Conservation (phyloP, 2,797 vertebrate species). For the Amblyraja radiata region DNA sequence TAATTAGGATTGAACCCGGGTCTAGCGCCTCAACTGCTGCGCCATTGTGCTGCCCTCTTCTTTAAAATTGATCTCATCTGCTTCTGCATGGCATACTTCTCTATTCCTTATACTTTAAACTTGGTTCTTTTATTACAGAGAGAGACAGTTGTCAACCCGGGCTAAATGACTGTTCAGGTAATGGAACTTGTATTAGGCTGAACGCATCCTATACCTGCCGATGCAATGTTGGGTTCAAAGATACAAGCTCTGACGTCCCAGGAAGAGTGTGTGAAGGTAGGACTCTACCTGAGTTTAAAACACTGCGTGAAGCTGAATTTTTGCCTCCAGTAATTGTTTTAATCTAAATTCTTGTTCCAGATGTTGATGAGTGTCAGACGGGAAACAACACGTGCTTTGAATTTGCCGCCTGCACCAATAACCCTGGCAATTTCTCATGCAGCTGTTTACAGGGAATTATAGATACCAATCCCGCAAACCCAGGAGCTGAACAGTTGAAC, state of each 20-base stretch:
- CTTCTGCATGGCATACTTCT: no score
- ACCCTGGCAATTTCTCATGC: conserved; percentile 40
- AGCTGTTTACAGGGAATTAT: conserved; percentile 40
- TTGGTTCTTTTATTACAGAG: conserved; percentile 6
- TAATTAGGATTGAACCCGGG: no score
- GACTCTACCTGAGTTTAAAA: not conserved
- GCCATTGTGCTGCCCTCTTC: no score
- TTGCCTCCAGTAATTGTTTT: not conserved
- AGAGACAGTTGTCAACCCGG: not conserved
- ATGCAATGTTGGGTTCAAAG: conserved; percentile 32
- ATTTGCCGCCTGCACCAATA: conserved; percentile 41
- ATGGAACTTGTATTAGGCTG: conserved; percentile 30
- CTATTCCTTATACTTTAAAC: no score
- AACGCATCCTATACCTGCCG: not conserved
- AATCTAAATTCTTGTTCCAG: conserved; percentile 31
- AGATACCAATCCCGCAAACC: conserved; percentile 39
- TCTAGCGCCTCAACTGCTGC: no score
- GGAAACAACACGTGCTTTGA: conserved; percentile 38
- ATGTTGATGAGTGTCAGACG: conserved; percentile 42
- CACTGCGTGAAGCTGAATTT: not conserved
- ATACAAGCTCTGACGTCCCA: conserved; percentile 38
- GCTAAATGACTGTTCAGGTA: conserved; percentile 32
- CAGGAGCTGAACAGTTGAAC: conserved; percentile 12
- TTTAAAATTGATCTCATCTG: no score
- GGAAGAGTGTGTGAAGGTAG: conserved; percentile 40